Base-by-base conservation (phyloP, 2,797 vertebrate genomes). In the Gastrophryne carolinensis region DNA sequence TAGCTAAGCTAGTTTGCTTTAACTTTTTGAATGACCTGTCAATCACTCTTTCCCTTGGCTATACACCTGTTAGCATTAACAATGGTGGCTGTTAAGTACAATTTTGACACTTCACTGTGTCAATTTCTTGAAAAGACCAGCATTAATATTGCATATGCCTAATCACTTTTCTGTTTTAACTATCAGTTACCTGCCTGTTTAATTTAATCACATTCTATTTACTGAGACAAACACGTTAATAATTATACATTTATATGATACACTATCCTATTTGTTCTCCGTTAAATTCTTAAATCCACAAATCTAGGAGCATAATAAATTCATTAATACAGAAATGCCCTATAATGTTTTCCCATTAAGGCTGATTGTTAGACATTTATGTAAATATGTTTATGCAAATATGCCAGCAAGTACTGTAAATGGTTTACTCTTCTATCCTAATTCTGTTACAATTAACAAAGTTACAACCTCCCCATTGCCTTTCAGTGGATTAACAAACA, bases 361-460 rank as follows among this genome's bases (percentile, higher is more conserved):
- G 10, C n/a, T 64, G 50, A 77, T 77, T 77, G 67, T 69, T 71
- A 49, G 57, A 76, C 58, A 77, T 71, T 77, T 71, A 71, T 71
- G 60, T 65, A 72, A 72, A 78, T 78, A 66, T 60, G 67, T 60
- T 65, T 64, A 78, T 72, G 68, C 60, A 78, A 78, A 78, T 72
- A 66, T 7, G 5, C 68, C 27, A 32, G 53, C 61, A 72, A 58
- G 52, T 66, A 52, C 66, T 78, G 75, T 72, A 66, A 78, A 78
- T 78, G 68, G 75, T 78, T 78, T 78, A 39, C 41, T 64, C 68
- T 57, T 66, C 37, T 72, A 58, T 62, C 68, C 61, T 72, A 66
- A 72, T 78, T 72, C 61, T 39, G 52, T 66, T 71, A 72, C 68
- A 78, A 72, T 78, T 78, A 78, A 56, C 68, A 78, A 71, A 66